These are phyloP conservation scores for Platyura marginata DNA, from an alignment of 1,140 invertebrate species.

Conservation along the genomic window DNA sequence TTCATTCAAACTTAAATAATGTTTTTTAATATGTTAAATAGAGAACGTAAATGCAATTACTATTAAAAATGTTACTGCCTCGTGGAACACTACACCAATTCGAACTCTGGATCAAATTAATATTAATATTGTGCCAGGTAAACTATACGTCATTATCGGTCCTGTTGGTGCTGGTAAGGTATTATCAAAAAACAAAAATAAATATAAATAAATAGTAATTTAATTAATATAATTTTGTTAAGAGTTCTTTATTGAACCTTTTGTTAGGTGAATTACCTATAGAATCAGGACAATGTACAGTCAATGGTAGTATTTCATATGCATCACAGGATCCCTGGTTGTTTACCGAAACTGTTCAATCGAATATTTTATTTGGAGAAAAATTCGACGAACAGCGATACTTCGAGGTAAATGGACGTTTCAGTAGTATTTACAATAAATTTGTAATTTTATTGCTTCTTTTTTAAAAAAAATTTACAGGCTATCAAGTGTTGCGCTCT, in stretches of 20 bases:
- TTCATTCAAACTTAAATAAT: too few species aligned
- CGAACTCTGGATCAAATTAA: too few species aligned
- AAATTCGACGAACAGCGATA: conserved; percentile 8
- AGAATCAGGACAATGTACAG: conserved; percentile 34
- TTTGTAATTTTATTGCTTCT: neutral
- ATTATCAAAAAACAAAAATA: too few species aligned
- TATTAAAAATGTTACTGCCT: conserved; percentile 27
- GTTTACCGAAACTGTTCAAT: conserved; percentile 31
- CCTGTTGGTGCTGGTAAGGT: neutral
- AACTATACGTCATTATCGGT: neutral
- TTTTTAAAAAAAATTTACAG: too few species aligned
- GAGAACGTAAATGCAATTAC: conserved; percentile 24
- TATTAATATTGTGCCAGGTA: neutral
- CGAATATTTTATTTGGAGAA: conserved; percentile 46
- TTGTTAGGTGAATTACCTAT: conserved; percentile 48
- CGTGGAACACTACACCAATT: too few species aligned
- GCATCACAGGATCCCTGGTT: conserved; percentile 62
- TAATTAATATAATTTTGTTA: too few species aligned
- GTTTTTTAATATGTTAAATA: neutral
- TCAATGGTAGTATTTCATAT: conserved; percentile 46
- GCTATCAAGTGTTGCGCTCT: conserved; percentile 48
- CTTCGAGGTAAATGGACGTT: conserved; percentile 13
- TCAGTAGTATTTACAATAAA: neutral
- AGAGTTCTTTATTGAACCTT: conserved; percentile 53
- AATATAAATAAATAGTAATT: neutral